Evolutionary conservation across 2,113 vertebrate species (phyloP).

Genomic region (Nesoenas mayeri): DNA sequence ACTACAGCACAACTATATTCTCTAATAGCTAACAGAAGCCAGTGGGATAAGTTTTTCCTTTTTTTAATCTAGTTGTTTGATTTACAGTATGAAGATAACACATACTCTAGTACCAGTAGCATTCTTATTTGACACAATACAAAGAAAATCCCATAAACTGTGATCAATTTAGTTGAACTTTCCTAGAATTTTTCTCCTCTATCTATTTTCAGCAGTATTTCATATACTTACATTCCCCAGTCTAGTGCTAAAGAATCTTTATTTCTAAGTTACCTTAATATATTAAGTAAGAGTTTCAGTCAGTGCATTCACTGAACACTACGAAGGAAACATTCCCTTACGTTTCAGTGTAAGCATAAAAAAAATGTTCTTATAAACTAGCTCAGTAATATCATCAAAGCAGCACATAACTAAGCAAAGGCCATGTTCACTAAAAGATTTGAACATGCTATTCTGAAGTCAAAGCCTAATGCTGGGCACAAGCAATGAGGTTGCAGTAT

Average conservation of each 20-base stretch:
- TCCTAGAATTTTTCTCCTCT: neutral
- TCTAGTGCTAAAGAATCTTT: neutral
- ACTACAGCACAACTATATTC: neutral
- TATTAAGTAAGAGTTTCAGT: neutral
- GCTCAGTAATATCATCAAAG: neutral
- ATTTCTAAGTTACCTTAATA: neutral
- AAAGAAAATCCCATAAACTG: neutral
- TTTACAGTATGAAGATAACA: neutral
- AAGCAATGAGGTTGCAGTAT: neutral
- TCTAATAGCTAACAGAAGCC: neutral
- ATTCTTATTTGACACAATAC: neutral
- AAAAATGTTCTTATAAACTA: neutral
- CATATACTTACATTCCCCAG: neutral
- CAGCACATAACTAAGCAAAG: neutral
- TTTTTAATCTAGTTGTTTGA: neutral
- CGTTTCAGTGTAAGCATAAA: neutral
- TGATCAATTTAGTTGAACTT: neutral
- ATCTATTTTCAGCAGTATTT: neutral
- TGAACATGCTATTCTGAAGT: neutral
- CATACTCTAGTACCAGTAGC: neutral
- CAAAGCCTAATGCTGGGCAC: neutral
- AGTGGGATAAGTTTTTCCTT: neutral
- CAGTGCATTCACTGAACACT: neutral
- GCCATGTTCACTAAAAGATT: fast-evolving
- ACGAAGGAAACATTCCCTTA: neutral